These are phyloP conservation scores for Carettochelys insculpta DNA, from an alignment of 2,113 vertebrate species.

Conservation along the genomic window DNA sequence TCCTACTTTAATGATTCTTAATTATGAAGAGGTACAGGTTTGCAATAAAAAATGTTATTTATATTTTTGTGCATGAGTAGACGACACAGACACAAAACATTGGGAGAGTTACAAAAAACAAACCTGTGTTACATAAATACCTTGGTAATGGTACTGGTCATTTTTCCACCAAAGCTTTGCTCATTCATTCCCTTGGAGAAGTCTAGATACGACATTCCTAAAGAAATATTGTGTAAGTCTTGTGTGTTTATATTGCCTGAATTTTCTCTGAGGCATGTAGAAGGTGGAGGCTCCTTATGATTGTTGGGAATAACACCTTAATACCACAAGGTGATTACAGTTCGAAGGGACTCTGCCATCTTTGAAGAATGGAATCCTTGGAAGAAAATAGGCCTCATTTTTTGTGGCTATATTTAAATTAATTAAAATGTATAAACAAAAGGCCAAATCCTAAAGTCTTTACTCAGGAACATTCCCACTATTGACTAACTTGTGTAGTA, in stretches of 20 bases:
- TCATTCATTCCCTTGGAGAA: neutral
- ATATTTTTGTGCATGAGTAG: neutral
- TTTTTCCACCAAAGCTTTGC: neutral
- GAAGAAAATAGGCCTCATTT: neutral
- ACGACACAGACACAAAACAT: neutral
- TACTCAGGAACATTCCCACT: neutral
- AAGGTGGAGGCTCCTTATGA: neutral
- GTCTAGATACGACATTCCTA: neutral
- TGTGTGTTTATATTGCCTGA: neutral
- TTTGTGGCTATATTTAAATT: neutral
- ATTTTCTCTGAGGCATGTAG: neutral
- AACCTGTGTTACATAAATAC: neutral
- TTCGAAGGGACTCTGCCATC: neutral
- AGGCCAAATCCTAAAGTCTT: neutral
- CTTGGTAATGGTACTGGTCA: neutral
- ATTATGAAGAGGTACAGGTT: neutral
- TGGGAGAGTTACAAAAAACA: neutral
- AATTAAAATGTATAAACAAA: neutral
- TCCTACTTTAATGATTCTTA: neutral
- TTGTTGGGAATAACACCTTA: neutral
- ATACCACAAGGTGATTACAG: neutral
- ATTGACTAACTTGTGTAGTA: neutral
- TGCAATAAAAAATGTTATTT: neutral
- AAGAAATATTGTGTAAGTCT: neutral
- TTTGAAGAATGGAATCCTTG: neutral